These are phyloP conservation scores for Hydrophis major DNA, from an alignment of 2,797 vertebrate species.

Conservation along the genomic window DNA sequence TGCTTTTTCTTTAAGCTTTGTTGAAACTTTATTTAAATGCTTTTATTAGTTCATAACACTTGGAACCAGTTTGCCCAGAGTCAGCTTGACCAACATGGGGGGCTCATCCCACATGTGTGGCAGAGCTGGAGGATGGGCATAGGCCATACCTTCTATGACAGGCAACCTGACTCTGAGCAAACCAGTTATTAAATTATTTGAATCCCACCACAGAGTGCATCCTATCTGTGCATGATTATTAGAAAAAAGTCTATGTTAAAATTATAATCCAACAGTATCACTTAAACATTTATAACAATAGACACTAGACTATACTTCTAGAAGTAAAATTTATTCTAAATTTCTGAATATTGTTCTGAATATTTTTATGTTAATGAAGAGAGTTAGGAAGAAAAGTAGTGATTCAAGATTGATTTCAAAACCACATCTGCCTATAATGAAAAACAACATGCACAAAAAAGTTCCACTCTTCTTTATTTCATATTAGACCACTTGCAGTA, in stretches of 20 bases:
- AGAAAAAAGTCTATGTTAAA: not conserved
- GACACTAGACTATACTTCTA: not conserved
- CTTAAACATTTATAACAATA: not conserved
- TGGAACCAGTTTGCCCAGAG: no score
- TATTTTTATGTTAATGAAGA: not conserved
- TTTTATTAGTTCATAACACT: no score
- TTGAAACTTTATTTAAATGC: no score
- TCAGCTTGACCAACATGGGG: no score
- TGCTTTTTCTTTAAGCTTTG: no score
- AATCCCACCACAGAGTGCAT: not conserved
- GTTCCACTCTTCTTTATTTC: not conserved
- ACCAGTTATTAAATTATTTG: no score
- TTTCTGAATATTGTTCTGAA: not conserved
- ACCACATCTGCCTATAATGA: not conserved
- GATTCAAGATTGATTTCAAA: not conserved
- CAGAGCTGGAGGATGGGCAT: no score
- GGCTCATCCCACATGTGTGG: no score
- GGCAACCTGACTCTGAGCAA: no score
- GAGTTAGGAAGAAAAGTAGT: not conserved
- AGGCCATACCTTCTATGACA: no score
- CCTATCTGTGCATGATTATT: not conserved
- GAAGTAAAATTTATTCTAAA: not conserved
- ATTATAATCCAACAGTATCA: not conserved
- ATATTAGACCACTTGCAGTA: not conserved
- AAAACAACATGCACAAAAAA: not conserved